A percentile compares a stretch with the other conserved stretches of the same genome.
These are phyloP conservation scores for Vanacampus margaritifer DNA, from an alignment of 2,113 vertebrate genomes.

Conservation along the genomic window DNA sequence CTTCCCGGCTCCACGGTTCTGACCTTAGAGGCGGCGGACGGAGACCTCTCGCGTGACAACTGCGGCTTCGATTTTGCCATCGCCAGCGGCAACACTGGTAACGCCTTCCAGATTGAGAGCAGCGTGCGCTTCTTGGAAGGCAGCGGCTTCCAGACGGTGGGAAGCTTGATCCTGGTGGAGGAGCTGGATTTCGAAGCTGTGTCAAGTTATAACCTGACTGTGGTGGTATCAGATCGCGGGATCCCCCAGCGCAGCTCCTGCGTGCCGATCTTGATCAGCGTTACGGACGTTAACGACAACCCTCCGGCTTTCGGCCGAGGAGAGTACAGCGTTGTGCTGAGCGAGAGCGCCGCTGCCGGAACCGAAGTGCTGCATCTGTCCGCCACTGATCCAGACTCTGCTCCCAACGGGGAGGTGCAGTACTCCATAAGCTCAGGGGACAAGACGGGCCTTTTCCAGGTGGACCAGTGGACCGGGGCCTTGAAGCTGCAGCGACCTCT, in stretches of 20 bases:
- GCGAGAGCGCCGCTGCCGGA: constrained; percentile 76
- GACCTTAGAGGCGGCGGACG: constrained; percentile 81
- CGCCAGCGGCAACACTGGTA: constrained; percentile 84
- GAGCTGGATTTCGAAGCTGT: constrained; percentile 86
- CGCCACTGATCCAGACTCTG: constrained; percentile 84
- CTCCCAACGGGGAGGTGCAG: constrained; percentile 76
- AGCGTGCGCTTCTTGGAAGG: constrained; percentile 78
- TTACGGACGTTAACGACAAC: constrained; percentile 90
- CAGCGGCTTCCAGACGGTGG: constrained; percentile 76
- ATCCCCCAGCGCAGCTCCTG: constrained; percentile 83
- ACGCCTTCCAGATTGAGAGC: constrained; percentile 90
- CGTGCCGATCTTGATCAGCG: constrained; percentile 77
- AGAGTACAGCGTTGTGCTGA: constrained; percentile 80
- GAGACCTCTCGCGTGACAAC: constrained; percentile 83
- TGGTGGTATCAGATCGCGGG: constrained; percentile 87
- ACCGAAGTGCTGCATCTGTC: constrained; percentile 83
- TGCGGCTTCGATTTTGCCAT: constrained; percentile 90
- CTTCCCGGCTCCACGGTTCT: constrained; percentile 85
- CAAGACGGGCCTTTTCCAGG: constrained; percentile 78
- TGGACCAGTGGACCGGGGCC: constrained; percentile 82
- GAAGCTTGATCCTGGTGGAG: constrained; percentile 86
- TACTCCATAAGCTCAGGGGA: constrained; percentile 91
- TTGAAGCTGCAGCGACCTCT: constrained; percentile 76
- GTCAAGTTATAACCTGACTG: constrained; percentile 83
- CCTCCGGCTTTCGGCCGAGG: constrained; percentile 81